Percentiles rank a stretch among this genome's conserved stretches.
Conservation (phyloP, 2,113 vertebrate species). For the Gobio gobio region DNA sequence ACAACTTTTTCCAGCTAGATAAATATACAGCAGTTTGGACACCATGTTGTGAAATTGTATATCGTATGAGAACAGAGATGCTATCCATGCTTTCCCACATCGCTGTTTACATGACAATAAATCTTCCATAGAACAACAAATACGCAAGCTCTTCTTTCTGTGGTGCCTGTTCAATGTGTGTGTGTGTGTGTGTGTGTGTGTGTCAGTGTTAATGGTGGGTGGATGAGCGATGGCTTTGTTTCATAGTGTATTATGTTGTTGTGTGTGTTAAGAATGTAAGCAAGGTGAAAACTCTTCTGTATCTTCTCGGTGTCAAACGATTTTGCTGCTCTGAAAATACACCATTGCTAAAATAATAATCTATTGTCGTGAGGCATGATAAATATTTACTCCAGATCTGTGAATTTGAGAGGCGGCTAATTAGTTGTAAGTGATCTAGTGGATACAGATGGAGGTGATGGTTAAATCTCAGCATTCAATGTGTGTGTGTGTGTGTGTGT, state of each 20-base stretch:
- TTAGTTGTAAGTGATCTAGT: conserved; percentile 67
- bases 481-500: background rate
- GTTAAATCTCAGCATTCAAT: conserved; percentile 7
- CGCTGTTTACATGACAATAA: conserved; percentile 7
- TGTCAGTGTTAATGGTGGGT: conserved; percentile 34
- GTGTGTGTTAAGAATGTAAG: conserved; percentile 14
- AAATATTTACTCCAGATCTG: conserved; percentile 36
- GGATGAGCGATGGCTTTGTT: conserved; percentile 29
- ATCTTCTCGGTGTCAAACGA: background rate
- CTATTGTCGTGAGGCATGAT: conserved; percentile 25
- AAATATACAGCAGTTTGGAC: background rate
- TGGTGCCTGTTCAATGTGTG: background rate
- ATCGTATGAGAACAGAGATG: background rate
- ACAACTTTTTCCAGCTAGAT: background rate
- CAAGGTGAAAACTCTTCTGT: conserved; percentile 25
- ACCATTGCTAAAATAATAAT: conserved; percentile 29
- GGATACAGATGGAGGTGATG: conserved; percentile 68
- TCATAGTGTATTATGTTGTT: conserved; percentile 7
- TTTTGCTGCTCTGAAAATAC: conserved; percentile 1
- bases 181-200: background rate
- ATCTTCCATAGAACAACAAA: conserved; percentile 21
- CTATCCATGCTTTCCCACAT: conserved; percentile 3
- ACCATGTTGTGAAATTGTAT: background rate
- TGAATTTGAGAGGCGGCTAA: conserved; percentile 40
- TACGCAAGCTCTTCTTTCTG: background rate